Evolutionary conservation across 1,140 invertebrate genomes (phyloP), one percentile per base, ranked within the genome.

Genomic region (Leptinotarsa defecta): DNA sequence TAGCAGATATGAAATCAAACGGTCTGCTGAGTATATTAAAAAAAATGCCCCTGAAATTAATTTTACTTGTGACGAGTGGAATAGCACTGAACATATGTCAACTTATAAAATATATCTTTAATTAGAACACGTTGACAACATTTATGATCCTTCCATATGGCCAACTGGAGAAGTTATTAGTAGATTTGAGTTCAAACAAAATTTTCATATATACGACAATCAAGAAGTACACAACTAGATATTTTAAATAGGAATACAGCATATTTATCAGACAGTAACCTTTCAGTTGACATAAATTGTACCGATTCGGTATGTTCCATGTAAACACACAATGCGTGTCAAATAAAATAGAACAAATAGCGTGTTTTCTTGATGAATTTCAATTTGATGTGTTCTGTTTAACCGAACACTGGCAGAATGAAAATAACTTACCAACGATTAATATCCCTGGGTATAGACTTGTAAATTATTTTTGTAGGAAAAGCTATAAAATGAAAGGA

Each of bases 341-440:
- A 13, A 65, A 65, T 19, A 65, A 65, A 65, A 13, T 65, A 65
- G 19, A 65, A 65, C 63, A 65, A 65, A 65, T 65, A 13, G 19
- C 13, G 20, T 19, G 13, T n/a, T 65, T 65, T 65, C 63, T 65
- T 13, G 19, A 65, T 20, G 19, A 65, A 65, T 65, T 65, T 65
- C 11, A 65, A 3, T 65, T 65, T 65, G 63, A 22, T 65, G 63
- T 65, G 13, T 4, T 22, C 13, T 64, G 63, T 65, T 24, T 65
- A 13, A 17, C 19, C 13, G 63, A 65, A 6, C 63, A 65, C 19
- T 65, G 63, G 63, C 63, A n/a, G 19, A 65, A 65, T 19, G 63
- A 65, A 65, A 13, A 13, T 17, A 65, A 65, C 63, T 65, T 24
- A 65, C 19, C 3, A 65, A 24, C 11, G 3, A 65, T 65, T 64